These are phyloP conservation scores for Eidolon dupreanum DNA, from an alignment of 2,797 vertebrate species.

Conservation along the genomic window DNA sequence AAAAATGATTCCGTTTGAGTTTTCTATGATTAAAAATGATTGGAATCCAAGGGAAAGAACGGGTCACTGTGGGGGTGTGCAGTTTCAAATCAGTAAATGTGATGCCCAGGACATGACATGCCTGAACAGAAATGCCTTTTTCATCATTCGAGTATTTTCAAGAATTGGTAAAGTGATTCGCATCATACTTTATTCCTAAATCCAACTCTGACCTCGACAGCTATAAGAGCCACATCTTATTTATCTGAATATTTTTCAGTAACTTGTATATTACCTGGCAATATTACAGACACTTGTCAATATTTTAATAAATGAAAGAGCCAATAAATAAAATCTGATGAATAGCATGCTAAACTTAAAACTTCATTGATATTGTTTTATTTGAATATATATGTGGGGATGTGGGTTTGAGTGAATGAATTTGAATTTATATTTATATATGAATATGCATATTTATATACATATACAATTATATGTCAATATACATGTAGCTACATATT, in stretches of 20 bases:
- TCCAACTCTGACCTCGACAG: background rate
- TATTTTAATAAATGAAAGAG: slow-evolving; percentile 7
- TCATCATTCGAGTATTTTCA: slow-evolving; percentile 14
- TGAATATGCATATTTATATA: background rate
- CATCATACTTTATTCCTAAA: background rate
- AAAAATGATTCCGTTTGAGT: background rate
- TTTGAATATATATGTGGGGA: background rate
- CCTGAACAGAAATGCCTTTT: background rate
- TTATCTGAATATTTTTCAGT: slow-evolving; percentile 2
- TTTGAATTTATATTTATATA: slow-evolving; percentile 10
- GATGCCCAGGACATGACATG: background rate
- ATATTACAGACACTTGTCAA: background rate
- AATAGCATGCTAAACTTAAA: background rate
- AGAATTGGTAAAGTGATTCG: background rate
- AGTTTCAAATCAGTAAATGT: background rate
- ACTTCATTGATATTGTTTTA: slow-evolving; percentile 9
- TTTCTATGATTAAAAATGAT: background rate
- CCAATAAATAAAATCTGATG: background rate
- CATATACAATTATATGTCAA: too few species aligned
- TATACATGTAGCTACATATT: background rate
- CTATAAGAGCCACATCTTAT: background rate
- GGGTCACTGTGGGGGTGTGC: background rate
- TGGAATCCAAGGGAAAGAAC: background rate
- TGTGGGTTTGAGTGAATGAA: background rate
- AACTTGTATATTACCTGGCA: background rate